A percentile compares a stretch with the other conserved stretches of the same genome.
Conservation (phyloP, 2,797 vertebrate genomes). For the Eupleurogrammus muticus region DNA sequence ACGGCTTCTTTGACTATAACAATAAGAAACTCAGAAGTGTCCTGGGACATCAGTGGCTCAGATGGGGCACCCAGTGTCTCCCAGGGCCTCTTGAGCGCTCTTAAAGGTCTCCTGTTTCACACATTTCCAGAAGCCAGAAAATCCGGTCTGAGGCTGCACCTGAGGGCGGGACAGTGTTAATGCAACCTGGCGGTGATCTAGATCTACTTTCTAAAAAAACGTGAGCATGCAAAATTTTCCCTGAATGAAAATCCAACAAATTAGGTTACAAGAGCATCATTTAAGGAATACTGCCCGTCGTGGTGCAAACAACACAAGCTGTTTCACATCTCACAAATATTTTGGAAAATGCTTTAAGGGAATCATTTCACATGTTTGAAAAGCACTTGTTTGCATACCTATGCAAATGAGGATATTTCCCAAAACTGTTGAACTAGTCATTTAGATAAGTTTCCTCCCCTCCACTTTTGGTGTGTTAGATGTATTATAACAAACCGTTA, state of each 20-base stretch:
- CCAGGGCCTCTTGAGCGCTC: conserved; percentile 91
- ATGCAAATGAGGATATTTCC: no score
- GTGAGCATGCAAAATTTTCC: neutral
- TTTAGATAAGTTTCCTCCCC: no score
- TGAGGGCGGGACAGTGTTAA: conserved; percentile 59
- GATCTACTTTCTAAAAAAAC: neutral
- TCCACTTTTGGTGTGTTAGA: no score
- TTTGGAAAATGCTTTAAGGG: no score
- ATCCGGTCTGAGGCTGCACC: conserved; percentile 88
- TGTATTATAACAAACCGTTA: neutral
- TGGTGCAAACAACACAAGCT: no score
- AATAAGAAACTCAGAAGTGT: neutral
- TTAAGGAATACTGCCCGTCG: neutral
- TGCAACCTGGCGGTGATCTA: neutral
- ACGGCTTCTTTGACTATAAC: neutral
- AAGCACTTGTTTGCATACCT: neutral
- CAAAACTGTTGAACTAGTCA: no score
- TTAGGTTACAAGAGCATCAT: neutral
- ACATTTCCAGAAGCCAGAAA: conserved; percentile 95
- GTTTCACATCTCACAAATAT: no score
- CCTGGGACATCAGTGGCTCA: conserved; percentile 58
- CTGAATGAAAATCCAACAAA: neutral
- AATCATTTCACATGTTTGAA: neutral
- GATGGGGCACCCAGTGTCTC: conserved; percentile 84
- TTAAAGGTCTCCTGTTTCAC: conserved; percentile 96